These are phyloP conservation scores for Drosophila parvula DNA, from an alignment of 1,140 invertebrate genomes.

Conservation along the genomic window DNA sequence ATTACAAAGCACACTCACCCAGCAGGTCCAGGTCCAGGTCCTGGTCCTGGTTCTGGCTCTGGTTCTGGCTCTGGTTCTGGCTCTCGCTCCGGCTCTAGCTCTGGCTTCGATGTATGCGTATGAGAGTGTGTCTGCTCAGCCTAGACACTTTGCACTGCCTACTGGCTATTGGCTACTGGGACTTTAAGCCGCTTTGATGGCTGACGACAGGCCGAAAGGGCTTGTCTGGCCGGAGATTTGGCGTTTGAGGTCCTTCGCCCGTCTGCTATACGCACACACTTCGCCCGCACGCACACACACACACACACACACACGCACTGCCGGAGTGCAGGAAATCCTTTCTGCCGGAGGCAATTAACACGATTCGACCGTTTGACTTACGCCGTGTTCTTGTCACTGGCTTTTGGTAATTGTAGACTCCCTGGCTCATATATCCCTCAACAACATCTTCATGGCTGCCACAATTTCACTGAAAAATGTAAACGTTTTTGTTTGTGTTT, in stretches of 20 bases:
- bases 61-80: neutral
- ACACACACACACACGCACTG: slow-evolving; percentile 27
- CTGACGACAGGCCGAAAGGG: slow-evolving; percentile 36
- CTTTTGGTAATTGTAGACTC: slow-evolving; percentile 46
- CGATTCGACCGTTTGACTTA: slow-evolving; percentile 60
- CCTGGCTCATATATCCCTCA: slow-evolving; percentile 19
- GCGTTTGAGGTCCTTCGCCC: slow-evolving; percentile 30
- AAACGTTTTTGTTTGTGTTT: slow-evolving; percentile 12
- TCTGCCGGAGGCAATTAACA: slow-evolving; percentile 67
- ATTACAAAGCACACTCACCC: slow-evolving; percentile 36
- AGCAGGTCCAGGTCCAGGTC: slow-evolving; percentile 3
- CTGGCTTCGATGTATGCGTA: neutral
- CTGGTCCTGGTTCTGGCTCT: neutral
- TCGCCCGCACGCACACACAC: slow-evolving; percentile 9
- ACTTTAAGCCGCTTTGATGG: slow-evolving; percentile 52
- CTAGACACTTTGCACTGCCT: slow-evolving; percentile 24
- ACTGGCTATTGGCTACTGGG: slow-evolving; percentile 23
- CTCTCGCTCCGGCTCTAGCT: neutral
- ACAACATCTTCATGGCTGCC: slow-evolving; percentile 6
- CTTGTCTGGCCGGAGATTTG: slow-evolving; percentile 47
- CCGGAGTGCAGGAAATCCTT: slow-evolving; percentile 55
- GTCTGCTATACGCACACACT: slow-evolving; percentile 35
- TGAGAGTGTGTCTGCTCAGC: slow-evolving; percentile 9
- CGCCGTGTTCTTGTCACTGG: slow-evolving; percentile 15
- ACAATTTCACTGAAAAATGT: slow-evolving; percentile 48